A percentile compares a stretch with the other conserved stretches of the same genome.
phyloP scores from a whole-genome alignment of 1,140 invertebrate genomes.

The Drosophila sturtevanti region DNA sequence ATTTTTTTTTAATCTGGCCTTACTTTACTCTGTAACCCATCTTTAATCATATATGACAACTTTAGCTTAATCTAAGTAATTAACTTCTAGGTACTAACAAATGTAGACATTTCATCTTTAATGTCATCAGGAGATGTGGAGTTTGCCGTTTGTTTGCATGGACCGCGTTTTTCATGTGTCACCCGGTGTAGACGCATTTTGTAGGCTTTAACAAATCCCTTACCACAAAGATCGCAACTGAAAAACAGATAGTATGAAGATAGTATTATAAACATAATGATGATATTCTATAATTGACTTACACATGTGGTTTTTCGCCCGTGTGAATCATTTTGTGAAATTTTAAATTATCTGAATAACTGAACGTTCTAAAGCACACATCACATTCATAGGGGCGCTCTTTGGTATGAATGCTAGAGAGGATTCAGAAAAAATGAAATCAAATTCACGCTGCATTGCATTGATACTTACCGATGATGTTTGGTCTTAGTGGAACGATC shows the following conservation, averaged over 20 bases:
- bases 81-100: slow-evolving; percentile 24
- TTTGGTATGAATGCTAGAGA: slow-evolving; percentile 87
- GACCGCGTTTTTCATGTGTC: slow-evolving; percentile 60
- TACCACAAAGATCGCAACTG: slow-evolving; percentile 68
- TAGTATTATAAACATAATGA: too few species aligned
- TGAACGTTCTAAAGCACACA: slow-evolving; percentile 88
- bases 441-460: background rate
- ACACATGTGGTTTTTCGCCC: slow-evolving; percentile 70
- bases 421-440: background rate
- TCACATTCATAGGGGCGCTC: slow-evolving; percentile 88
- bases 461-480: slow-evolving; percentile 83
- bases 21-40: background rate
- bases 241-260: background rate
- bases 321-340: slow-evolving; percentile 84
- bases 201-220: slow-evolving; percentile 70
- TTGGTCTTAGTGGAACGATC: slow-evolving; percentile 85
- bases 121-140: slow-evolving; percentile 19
- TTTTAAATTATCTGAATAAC: slow-evolving; percentile 86
- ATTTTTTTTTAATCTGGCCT: too few species aligned
- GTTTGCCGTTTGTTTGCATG: slow-evolving; percentile 34
- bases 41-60: background rate
- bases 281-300: background rate
- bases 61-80: background rate
- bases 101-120: slow-evolving; percentile 51
- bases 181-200: slow-evolving; percentile 70